Evolutionary conservation across 2,797 vertebrate species (phyloP).

Genomic region (Mormyrus hasselquistii): DNA sequence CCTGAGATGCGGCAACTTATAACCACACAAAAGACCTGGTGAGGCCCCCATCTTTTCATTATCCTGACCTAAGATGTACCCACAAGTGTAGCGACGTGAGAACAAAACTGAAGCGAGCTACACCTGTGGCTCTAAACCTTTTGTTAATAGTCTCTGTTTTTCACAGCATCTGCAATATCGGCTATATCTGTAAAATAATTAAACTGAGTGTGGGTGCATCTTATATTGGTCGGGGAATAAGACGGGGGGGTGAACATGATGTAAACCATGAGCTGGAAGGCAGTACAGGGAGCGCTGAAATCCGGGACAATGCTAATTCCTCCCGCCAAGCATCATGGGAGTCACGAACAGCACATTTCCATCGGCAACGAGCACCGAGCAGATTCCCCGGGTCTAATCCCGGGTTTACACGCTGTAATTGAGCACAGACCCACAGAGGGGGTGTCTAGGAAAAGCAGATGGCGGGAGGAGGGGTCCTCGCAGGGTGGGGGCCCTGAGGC

Average conservation of each 20-base stretch:
- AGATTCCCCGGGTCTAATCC: constrained; percentile 61
- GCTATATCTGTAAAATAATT: background rate
- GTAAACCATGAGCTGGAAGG: background rate
- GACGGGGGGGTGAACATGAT: background rate
- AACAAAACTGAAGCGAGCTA: background rate
- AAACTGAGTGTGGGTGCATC: background rate
- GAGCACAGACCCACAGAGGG: constrained; percentile 57
- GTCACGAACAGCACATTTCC: constrained; percentile 40
- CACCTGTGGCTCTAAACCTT: background rate
- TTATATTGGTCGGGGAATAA: background rate
- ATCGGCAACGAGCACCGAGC: constrained; percentile 49
- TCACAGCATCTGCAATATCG: background rate
- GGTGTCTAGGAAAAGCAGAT: constrained; percentile 33
- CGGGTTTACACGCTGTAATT: constrained; percentile 70
- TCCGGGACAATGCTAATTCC: background rate
- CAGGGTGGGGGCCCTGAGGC: background rate
- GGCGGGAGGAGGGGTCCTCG: background rate
- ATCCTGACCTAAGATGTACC: background rate
- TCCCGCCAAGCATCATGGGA: constrained; percentile 19
- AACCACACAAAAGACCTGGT: background rate
- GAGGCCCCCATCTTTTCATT: background rate
- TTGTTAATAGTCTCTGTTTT: background rate
- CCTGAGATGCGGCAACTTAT: background rate
- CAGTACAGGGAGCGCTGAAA: background rate
- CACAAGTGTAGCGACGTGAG: background rate